phyloP scores from a whole-genome alignment of 2,113 vertebrate species.

The Tretioscincus oriximinensis region DNA sequence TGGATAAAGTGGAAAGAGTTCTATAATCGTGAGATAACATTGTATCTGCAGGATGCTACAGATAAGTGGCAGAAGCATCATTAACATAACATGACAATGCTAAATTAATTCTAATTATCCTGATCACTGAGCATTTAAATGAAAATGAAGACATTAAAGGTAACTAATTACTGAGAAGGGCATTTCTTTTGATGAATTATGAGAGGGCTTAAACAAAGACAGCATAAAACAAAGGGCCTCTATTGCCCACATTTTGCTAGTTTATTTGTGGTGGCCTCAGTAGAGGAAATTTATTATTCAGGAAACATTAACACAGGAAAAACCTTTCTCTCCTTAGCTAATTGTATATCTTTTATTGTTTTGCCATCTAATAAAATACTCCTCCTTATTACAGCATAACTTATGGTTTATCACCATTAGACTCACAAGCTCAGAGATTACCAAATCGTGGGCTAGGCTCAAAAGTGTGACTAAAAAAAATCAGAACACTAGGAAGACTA shows the following conservation, averaged over 20 bases:
- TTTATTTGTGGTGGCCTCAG: conserved; percentile 54
- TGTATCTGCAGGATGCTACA: conserved; percentile 64
- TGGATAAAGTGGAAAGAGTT: conserved; percentile 67
- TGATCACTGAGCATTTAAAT: conserved; percentile 83
- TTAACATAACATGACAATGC: conserved; percentile 78
- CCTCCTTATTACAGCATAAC: conserved; percentile 38
- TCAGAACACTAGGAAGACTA: background rate
- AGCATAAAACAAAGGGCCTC: conserved; percentile 39
- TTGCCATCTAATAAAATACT: conserved; percentile 27
- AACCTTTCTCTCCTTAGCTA: conserved; percentile 2
- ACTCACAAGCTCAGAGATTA: conserved; percentile 31
- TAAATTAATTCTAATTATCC: conserved; percentile 89
- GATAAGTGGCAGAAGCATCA: conserved; percentile 75
- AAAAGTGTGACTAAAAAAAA: background rate
- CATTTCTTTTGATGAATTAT: conserved; percentile 67
- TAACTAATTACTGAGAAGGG: conserved; percentile 83
- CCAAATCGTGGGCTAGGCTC: conserved; percentile 24
- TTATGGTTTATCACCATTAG: conserved; percentile 31
- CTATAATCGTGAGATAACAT: conserved; percentile 71
- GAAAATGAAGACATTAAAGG: conserved; percentile 86
- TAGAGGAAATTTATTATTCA: conserved; percentile 59
- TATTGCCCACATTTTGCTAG: conserved; percentile 34
- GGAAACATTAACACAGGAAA: conserved; percentile 23
- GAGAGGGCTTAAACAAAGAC: conserved; percentile 54
- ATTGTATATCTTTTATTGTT: conserved; percentile 16